Percentiles rank a stretch among this genome's conserved stretches.
Conservation (phyloP, 1,140 invertebrate genomes). For the Melipona quadrifasciata region DNA sequence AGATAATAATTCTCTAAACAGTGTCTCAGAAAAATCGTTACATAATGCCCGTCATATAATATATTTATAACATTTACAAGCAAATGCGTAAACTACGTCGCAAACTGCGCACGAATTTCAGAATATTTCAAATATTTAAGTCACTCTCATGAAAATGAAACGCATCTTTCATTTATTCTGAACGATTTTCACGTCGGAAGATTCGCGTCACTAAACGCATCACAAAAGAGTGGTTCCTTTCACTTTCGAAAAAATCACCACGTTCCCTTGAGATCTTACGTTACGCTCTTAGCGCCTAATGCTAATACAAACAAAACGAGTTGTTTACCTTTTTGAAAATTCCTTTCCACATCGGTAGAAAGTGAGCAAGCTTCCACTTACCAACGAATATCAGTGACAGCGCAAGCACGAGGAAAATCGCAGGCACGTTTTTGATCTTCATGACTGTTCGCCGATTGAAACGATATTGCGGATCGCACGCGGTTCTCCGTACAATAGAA, state of each 20-base stretch:
- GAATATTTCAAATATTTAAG: background rate
- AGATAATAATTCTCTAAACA: slow-evolving; percentile 1
- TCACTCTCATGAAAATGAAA: too few species aligned
- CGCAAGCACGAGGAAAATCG: background rate
- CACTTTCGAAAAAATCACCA: background rate
- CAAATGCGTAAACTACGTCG: background rate
- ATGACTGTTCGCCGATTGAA: background rate
- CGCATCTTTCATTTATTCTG: background rate
- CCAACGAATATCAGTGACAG: slow-evolving; percentile 12
- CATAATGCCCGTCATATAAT: background rate
- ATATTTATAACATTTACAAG: background rate
- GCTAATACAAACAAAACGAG: too few species aligned
- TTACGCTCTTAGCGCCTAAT: too few species aligned
- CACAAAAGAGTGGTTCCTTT: background rate
- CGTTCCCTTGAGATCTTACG: too few species aligned
- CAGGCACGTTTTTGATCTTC: background rate
- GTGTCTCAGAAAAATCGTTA: background rate
- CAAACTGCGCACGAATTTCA: background rate
- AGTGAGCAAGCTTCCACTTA: background rate
- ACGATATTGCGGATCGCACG: background rate
- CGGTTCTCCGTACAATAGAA: background rate
- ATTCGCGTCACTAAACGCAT: background rate
- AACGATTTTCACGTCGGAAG: background rate
- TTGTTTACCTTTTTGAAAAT: background rate
- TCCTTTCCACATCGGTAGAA: background rate